Evolutionary conservation across 1,140 invertebrate genomes (phyloP).

Genomic region (Zaprionus tsacasi): DNA sequence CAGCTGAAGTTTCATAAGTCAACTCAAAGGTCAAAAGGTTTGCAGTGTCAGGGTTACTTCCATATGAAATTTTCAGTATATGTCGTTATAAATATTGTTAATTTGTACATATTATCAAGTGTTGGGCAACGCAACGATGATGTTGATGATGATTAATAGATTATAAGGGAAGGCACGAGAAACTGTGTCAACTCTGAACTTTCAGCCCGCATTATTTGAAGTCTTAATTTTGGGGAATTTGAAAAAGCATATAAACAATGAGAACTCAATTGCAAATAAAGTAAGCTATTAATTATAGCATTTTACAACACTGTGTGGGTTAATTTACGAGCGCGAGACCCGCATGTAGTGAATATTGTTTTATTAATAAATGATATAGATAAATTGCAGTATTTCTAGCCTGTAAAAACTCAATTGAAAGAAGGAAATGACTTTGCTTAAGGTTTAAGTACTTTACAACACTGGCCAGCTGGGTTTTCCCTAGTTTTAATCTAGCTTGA

Average conservation of each 20-base stretch:
- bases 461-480: too few species aligned
- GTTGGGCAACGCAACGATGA: slow-evolving; percentile 31
- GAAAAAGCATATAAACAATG: neutral
- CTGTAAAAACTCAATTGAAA: too few species aligned
- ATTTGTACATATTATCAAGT: slow-evolving; percentile 33
- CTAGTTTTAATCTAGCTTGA: too few species aligned
- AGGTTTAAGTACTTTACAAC: too few species aligned
- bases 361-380: too few species aligned
- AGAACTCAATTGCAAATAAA: slow-evolving; percentile 1
- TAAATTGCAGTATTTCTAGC: too few species aligned
- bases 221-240: neutral
- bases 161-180: neutral
- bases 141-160: slow-evolving; percentile 34
- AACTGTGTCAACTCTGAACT: slow-evolving; percentile 37
- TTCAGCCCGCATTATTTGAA: slow-evolving; percentile 11
- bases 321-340: too few species aligned
- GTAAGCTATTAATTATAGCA: too few species aligned
- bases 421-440: too few species aligned
- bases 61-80: neutral
- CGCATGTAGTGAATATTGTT: too few species aligned
- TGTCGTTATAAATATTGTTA: slow-evolving; percentile 25
- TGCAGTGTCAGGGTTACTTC: slow-evolving; percentile 36
- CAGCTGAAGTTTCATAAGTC: slow-evolving; percentile 33
- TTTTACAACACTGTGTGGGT: too few species aligned
- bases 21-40: slow-evolving; percentile 40